A percentile compares a stretch with the other conserved stretches of the same genome.
phyloP scores from a whole-genome alignment of 2,888 invertebrate genomes.

The Diabrotica balteata region DNA sequence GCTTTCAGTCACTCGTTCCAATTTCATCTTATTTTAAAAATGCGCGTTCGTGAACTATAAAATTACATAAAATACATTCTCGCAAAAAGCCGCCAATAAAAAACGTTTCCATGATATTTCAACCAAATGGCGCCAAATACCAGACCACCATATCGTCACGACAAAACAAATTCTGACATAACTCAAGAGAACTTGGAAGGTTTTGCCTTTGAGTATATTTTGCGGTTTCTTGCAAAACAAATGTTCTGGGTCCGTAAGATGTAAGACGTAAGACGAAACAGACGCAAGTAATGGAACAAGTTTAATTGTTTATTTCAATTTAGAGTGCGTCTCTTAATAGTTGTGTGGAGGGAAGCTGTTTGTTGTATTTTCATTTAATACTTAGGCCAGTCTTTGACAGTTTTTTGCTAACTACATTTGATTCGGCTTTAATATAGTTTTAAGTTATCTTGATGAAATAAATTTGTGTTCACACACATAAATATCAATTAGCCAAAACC shows the following conservation, averaged over 20 bases:
- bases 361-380: conserved; percentile 42
- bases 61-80: too few species aligned
- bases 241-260: conserved; percentile 30
- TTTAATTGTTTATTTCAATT: conserved; percentile 54
- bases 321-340: conserved; percentile 51
- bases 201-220: conserved; percentile 34
- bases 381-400: conserved; percentile 4
- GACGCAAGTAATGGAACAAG: conserved; percentile 44
- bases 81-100: not conserved
- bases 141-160: conserved; percentile 19
- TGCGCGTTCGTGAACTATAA: too few species aligned
- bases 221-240: conserved; percentile 37
- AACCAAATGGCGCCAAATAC: conserved; percentile 12
- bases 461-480: too few species aligned
- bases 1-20: too few species aligned
- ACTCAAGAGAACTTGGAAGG: conserved; percentile 22
- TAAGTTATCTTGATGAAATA: too few species aligned
- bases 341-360: conserved; percentile 45
- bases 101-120: conserved; percentile 7
- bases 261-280: conserved; percentile 34
- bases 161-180: conserved; percentile 15
- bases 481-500: too few species aligned
- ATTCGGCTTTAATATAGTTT: too few species aligned
- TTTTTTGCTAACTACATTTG: too few species aligned
- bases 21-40: too few species aligned